Percentiles rank a stretch among this genome's conserved stretches.
These are phyloP conservation scores for Pavo muticus DNA, from an alignment of 2,113 vertebrate species.

Conservation along the genomic window DNA sequence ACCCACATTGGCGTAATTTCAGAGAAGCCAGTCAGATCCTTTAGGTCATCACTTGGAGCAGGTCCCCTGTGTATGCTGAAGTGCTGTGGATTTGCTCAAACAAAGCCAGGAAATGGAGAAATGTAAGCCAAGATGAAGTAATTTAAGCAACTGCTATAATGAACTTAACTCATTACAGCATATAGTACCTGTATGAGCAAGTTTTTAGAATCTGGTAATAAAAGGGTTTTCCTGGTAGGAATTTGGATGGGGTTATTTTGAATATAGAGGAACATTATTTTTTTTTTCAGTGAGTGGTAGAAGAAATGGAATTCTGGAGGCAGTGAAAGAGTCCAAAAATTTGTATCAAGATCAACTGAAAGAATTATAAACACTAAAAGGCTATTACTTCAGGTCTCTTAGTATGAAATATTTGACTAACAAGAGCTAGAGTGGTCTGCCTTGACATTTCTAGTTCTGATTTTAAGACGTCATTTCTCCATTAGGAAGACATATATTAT, in stretches of 20 bases:
- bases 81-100: neutral
- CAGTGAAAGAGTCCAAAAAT: neutral
- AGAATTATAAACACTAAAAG: conserved; percentile 19
- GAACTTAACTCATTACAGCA: neutral
- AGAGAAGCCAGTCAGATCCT: neutral
- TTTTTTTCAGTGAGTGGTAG: neutral
- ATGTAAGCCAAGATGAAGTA: neutral
- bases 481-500: neutral
- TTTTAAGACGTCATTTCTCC: conserved; percentile 3
- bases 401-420: neutral
- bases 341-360: neutral
- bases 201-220: neutral
- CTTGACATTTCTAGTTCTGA: neutral
- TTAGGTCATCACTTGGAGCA: neutral
- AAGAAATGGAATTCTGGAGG: neutral
- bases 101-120: neutral
- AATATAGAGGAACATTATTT: neutral
- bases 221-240: neutral
- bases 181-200: neutral
- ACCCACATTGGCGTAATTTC: neutral
- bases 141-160: neutral
- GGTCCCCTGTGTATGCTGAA: neutral
- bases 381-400: neutral
- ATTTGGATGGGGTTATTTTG: neutral
- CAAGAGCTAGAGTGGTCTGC: neutral